A percentile compares a stretch with the other conserved stretches of the same genome.
Conservation (phyloP, 2,797 vertebrate species). For the Chiloscyllium punctatum region DNA sequence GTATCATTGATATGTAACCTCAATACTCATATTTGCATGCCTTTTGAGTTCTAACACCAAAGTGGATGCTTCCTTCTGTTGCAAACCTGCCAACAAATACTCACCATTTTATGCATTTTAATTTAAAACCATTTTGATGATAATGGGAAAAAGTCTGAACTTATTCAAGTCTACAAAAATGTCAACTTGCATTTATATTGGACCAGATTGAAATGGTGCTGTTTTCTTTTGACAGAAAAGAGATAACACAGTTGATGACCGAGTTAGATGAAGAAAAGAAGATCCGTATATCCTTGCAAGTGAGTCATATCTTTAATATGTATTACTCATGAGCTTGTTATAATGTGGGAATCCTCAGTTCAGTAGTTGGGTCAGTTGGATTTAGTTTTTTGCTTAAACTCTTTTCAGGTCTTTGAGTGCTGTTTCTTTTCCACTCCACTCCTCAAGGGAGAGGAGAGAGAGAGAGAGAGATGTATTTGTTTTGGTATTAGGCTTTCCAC, state of each 20-base stretch:
- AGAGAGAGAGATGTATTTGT: no score
- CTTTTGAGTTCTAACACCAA: no score
- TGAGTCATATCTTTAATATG: conserved; percentile 46
- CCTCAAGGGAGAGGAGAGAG: no score
- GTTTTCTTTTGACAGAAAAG: conserved; percentile 67
- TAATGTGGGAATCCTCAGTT: background rate
- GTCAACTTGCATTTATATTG: background rate
- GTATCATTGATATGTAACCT: background rate
- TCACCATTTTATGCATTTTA: background rate
- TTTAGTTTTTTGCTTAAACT: no score
- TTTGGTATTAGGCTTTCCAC: no score
- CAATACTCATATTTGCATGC: background rate
- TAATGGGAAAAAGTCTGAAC: conserved; percentile 25
- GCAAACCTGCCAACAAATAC: background rate
- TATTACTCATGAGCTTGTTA: background rate
- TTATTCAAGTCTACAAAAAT: conserved; percentile 39
- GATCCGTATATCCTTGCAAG: conserved; percentile 86
- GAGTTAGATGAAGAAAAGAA: conserved; percentile 93
- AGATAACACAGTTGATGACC: conserved; percentile 85
- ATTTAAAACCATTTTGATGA: background rate
- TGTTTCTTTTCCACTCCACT: no score
- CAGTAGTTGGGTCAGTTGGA: no score
- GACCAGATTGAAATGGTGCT: conserved; percentile 40
- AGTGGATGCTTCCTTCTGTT: background rate
- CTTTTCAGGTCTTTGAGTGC: no score